Percentiles rank a stretch among this genome's conserved stretches.
These are phyloP conservation scores for Lamellibrachia columna DNA, from an alignment of 2,888 invertebrate genomes.

Conservation along the genomic window DNA sequence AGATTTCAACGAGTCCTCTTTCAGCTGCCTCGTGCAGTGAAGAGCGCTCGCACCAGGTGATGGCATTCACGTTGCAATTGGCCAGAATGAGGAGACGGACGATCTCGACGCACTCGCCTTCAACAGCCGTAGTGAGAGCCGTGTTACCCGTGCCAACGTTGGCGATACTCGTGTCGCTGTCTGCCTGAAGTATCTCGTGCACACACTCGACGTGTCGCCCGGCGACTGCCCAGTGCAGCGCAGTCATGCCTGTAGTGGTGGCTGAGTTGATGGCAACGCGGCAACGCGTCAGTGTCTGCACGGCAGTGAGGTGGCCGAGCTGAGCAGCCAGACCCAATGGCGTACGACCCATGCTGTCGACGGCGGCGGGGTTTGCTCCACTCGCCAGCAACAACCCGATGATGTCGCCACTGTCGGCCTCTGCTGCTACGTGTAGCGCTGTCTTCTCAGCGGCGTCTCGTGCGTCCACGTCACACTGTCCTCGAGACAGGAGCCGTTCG, in stretches of 20 bases:
- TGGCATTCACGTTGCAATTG: constrained; percentile 88
- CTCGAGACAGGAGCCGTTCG: constrained; percentile 52
- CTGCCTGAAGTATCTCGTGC: constrained; percentile 52
- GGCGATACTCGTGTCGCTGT: constrained; percentile 56
- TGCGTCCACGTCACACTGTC: constrained; percentile 54
- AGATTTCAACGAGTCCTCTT: constrained; percentile 47
- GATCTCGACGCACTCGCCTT: constrained; percentile 50
- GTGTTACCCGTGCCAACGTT: constrained; percentile 56
- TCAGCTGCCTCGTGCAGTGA: constrained; percentile 55
- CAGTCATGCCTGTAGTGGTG: constrained; percentile 50
- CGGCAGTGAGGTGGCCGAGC: constrained; percentile 27
- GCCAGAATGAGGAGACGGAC: constrained; percentile 72
- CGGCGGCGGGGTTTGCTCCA: constrained; percentile 21
- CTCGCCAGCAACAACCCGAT: constrained; percentile 25
- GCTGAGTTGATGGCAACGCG: constrained; percentile 26
- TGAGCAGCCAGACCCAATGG: constrained; percentile 33
- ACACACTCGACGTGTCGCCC: constrained; percentile 56
- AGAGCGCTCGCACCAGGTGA: constrained; percentile 82
- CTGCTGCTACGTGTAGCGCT: constrained; percentile 58
- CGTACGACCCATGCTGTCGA: constrained; percentile 31
- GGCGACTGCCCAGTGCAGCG: constrained; percentile 62
- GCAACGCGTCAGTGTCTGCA: constrained; percentile 27
- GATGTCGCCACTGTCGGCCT: constrained; percentile 37
- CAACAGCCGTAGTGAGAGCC: constrained; percentile 63
- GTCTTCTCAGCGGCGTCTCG: constrained; percentile 55